Conservation (phyloP, 2,113 vertebrate genomes). For the Laterallus jamaicensis region DNA sequence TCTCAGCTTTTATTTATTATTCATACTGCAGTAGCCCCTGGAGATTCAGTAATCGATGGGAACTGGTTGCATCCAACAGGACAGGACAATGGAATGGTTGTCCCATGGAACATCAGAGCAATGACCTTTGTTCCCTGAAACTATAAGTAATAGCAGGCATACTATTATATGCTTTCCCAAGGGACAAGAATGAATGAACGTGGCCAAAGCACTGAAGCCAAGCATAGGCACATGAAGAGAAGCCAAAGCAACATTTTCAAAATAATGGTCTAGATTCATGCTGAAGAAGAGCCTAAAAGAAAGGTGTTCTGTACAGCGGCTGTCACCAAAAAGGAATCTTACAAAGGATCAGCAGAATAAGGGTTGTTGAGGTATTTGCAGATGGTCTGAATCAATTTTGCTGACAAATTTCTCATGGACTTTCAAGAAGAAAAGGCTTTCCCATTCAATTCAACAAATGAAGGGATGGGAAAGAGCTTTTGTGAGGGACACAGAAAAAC, state of each 20-base stretch:
- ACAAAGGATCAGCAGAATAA: neutral
- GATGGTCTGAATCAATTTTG: neutral
- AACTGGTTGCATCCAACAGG: neutral
- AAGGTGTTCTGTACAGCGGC: neutral
- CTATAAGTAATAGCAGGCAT: neutral
- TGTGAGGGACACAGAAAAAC: neutral
- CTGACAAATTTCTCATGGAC: neutral
- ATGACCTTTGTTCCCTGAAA: neutral
- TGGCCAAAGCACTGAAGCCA: neutral
- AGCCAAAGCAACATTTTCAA: neutral
- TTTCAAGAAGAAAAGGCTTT: neutral
- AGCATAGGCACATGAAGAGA: neutral
- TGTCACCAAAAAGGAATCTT: neutral
- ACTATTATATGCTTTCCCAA: neutral
- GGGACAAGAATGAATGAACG: neutral
- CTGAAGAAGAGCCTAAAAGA: neutral
- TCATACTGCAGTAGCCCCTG: neutral
- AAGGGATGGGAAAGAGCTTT: neutral
- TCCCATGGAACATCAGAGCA: neutral
- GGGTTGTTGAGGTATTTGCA: neutral
- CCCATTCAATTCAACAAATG: neutral
- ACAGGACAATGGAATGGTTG: neutral
- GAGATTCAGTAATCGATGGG: neutral
- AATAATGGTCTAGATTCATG: neutral
- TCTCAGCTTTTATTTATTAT: neutral